These are phyloP conservation scores for Brachystomella parvula DNA, from an alignment of 1,140 invertebrate species.

Conservation along the genomic window DNA sequence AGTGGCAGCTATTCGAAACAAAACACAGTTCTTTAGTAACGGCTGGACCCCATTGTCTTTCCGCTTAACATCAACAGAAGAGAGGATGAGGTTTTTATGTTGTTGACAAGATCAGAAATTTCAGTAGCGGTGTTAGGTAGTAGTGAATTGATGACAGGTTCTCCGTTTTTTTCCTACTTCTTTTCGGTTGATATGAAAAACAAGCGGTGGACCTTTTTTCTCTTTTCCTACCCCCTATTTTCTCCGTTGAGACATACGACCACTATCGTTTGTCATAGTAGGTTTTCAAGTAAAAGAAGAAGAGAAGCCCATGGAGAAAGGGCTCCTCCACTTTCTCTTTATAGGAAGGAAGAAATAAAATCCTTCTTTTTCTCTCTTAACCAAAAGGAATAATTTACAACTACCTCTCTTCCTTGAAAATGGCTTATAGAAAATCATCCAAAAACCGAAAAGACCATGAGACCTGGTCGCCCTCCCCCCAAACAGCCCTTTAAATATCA, in stretches of 20 bases:
- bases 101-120: slow-evolving; percentile 33
- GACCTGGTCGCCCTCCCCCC: slow-evolving; percentile 31
- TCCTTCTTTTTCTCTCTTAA: slow-evolving; percentile 24
- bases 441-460: slow-evolving; percentile 24
- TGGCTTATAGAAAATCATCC: slow-evolving; percentile 15
- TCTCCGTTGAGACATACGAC: slow-evolving; percentile 32
- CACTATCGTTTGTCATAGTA: slow-evolving; percentile 38
- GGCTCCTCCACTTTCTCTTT: slow-evolving; percentile 24
- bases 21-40: background rate
- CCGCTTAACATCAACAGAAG: background rate
- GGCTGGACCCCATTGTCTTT: background rate
- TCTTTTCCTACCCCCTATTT: background rate
- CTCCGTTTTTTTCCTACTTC: background rate
- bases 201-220: background rate
- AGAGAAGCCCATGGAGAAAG: slow-evolving; percentile 19
- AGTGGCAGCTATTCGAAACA: background rate
- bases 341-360: slow-evolving; percentile 15
- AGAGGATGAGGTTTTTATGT: slow-evolving; percentile 9
- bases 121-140: slow-evolving; percentile 24
- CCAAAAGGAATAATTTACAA: slow-evolving; percentile 37
- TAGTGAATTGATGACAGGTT: slow-evolving; percentile 35
- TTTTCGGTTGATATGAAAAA: background rate
- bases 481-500: slow-evolving; percentile 38
- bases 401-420: slow-evolving; percentile 16
- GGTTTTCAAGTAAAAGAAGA: slow-evolving; percentile 3